Conservation (phyloP, 2,113 vertebrate genomes). For the Nipponia nippon region DNA sequence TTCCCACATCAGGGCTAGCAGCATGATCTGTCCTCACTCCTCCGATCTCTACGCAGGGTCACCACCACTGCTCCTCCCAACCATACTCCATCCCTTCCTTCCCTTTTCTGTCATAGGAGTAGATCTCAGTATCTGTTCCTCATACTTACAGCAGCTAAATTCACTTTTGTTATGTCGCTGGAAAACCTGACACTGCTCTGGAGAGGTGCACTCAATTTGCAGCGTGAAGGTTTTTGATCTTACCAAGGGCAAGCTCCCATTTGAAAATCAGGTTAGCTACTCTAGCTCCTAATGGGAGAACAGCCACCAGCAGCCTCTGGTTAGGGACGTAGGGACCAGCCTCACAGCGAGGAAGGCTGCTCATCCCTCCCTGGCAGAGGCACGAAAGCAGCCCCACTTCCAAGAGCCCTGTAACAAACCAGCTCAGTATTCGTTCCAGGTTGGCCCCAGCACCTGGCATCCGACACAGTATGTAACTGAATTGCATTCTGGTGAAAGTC, state of each 20-base stretch:
- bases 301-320: neutral
- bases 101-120: neutral
- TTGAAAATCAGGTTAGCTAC: neutral
- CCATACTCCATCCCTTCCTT: neutral
- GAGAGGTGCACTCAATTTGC: neutral
- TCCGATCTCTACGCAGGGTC: neutral
- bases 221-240: neutral
- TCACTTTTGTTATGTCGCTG: neutral
- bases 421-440: neutral
- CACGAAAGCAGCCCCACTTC: neutral
- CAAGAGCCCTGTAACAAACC: neutral
- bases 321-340: neutral
- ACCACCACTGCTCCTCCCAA: neutral
- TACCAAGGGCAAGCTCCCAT: neutral
- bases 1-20: neutral
- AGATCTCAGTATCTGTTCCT: neutral
- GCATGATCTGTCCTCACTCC: neutral
- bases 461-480: neutral
- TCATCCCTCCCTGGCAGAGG: neutral
- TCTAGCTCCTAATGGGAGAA: neutral
- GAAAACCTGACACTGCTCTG: neutral
- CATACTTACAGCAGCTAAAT: neutral
- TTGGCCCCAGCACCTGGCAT: neutral
- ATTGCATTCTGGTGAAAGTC: conserved; percentile 46
- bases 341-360: neutral